A percentile compares a stretch with the other conserved stretches of the same genome.
Evolutionary conservation across 1,140 invertebrate genomes (phyloP).

Genomic region (Magallana ariakensis): DNA sequence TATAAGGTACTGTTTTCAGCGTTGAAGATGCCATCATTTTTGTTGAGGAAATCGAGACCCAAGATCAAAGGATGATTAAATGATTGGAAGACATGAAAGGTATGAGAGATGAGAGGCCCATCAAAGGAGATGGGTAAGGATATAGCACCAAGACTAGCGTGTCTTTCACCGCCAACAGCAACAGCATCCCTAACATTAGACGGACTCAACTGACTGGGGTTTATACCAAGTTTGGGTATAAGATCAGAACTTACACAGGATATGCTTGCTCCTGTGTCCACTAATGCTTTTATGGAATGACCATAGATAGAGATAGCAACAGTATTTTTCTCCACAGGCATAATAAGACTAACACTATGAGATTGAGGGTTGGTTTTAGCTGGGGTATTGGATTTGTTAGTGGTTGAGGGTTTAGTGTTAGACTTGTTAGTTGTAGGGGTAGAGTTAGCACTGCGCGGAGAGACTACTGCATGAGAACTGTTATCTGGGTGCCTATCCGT

Average conservation of each 20-base stretch:
- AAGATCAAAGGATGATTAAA: slow-evolving; percentile 50
- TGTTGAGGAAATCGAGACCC: too few relatives aligned
- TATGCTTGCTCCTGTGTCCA: too few relatives aligned
- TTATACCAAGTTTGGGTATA: slow-evolving; percentile 5
- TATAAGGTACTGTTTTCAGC: not conserved
- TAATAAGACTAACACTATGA: slow-evolving; percentile 38
- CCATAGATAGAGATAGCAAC: slow-evolving; percentile 45
- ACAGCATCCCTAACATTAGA: slow-evolving; percentile 5
- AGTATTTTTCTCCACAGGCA: slow-evolving; percentile 48
- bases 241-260: too few relatives aligned
- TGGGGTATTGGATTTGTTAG: too few relatives aligned
- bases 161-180: slow-evolving; percentile 34
- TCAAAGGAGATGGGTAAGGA: not conserved
- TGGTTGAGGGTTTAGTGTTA: not conserved
- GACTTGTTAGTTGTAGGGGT: not conserved
- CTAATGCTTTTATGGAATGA: slow-evolving; percentile 9
- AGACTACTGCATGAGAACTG: not conserved
- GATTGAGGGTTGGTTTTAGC: not conserved
- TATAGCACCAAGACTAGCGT: not conserved
- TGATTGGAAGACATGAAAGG: slow-evolving; percentile 46
- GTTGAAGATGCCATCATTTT: too few relatives aligned
- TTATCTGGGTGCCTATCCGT: slow-evolving; percentile 44
- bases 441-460: not conserved
- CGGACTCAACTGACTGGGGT: slow-evolving; percentile 9
- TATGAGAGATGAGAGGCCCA: not conserved